Evolutionary conservation across 2,797 vertebrate genomes (phyloP).

Genomic region (Parauchenoglanis punctatus): DNA sequence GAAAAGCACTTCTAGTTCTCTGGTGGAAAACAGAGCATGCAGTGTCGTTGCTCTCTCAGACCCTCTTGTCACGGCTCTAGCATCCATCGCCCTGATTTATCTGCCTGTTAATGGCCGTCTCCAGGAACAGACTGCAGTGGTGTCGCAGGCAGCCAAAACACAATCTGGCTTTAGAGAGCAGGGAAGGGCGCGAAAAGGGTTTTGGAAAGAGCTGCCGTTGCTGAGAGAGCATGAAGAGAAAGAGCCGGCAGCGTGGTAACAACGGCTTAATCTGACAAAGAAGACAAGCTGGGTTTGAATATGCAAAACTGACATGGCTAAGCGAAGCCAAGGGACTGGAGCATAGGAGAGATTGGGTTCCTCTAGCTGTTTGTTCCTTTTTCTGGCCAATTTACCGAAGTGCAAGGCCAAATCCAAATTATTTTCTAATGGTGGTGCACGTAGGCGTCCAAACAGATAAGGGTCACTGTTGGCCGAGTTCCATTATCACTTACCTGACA

Average conservation of each 20-base stretch:
- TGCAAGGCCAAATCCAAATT: not conserved
- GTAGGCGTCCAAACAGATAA: not conserved
- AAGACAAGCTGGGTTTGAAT: slow-evolving; percentile 41
- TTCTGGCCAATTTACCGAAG: not conserved
- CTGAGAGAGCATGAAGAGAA: slow-evolving; percentile 33
- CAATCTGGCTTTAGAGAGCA: slow-evolving; percentile 51
- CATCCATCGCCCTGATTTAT: slow-evolving; percentile 65
- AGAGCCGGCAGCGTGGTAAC: slow-evolving; percentile 23
- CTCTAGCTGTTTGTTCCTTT: not conserved
- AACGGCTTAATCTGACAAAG: slow-evolving; percentile 34
- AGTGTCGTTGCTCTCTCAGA: slow-evolving; percentile 44
- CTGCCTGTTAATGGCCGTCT: slow-evolving; percentile 43
- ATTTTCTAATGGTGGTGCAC: not conserved
- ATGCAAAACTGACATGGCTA: slow-evolving; percentile 39
- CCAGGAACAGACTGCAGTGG: slow-evolving; percentile 59
- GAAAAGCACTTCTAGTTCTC: slow-evolving; percentile 49
- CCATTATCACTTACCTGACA: not conserved
- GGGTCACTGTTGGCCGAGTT: not conserved
- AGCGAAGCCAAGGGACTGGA: not conserved
- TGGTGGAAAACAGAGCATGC: slow-evolving; percentile 35
- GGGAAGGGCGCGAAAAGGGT: slow-evolving; percentile 32
- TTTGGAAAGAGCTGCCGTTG: slow-evolving; percentile 37
- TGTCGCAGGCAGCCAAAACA: slow-evolving; percentile 59
- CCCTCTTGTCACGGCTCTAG: slow-evolving; percentile 49
- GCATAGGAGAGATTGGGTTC: not conserved